A percentile compares a stretch with the other conserved stretches of the same genome.
Conservation (phyloP, 92 coral and sea anemone genomes). For the Palythoa grandis region DNA sequence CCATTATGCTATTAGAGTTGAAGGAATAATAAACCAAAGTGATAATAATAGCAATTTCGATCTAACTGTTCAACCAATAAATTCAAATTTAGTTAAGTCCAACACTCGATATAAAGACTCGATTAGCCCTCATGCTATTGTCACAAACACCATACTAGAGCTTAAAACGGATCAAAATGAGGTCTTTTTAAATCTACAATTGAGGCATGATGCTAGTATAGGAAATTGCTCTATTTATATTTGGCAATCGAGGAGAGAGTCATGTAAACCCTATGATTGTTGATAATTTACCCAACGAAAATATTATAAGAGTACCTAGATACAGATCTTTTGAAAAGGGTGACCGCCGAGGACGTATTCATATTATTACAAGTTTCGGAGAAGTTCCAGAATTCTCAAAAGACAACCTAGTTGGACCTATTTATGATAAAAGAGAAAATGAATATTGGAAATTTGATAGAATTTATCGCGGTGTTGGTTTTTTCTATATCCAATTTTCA, state of each 20-base stretch:
- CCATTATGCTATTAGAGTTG: background rate
- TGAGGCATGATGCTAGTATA: conserved; percentile 6
- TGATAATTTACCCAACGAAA: background rate
- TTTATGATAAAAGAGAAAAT: background rate
- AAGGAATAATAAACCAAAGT: background rate
- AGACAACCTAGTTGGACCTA: background rate
- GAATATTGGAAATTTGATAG: conserved; percentile 3
- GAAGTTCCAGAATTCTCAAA: background rate
- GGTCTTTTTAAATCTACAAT: background rate
- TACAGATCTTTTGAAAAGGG: conserved; percentile 2
- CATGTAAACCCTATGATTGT: background rate
- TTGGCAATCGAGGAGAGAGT: background rate
- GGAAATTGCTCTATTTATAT: conserved; percentile 7
- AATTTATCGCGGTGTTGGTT: background rate
- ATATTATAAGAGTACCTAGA: conserved; percentile 8
- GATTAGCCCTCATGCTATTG: background rate
- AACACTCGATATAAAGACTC: background rate
- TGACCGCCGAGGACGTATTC: background rate
- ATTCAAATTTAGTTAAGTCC: background rate
- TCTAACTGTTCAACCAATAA: background rate
- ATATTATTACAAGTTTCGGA: background rate
- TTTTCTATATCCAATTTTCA: too few relatives aligned
- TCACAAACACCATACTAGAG: background rate
- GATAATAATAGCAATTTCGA: background rate
- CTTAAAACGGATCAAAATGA: background rate